These are phyloP conservation scores for Tachina fera DNA, from an alignment of 2,888 invertebrate genomes.

Conservation along the genomic window DNA sequence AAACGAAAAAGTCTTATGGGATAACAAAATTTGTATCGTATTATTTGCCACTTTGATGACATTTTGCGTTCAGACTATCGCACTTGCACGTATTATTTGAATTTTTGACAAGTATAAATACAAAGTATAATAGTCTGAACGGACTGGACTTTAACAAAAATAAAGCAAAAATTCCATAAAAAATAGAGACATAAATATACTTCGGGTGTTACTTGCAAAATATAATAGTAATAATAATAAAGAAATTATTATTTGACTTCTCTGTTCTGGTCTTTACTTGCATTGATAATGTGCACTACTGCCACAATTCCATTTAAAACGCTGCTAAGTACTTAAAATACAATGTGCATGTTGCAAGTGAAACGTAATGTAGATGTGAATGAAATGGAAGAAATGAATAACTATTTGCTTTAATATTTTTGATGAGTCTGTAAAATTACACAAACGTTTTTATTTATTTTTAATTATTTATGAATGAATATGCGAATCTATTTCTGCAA, in stretches of 20 bases:
- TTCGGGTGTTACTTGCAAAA: no score
- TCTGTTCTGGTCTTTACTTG: constrained; percentile 3
- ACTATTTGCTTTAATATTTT: constrained; percentile 18
- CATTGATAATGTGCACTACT: constrained; percentile 16
- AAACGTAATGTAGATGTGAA: constrained; percentile 41
- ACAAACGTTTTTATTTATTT: constrained; percentile 21
- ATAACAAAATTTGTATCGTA: no score
- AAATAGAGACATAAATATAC: no score
- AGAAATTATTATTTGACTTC: background rate
- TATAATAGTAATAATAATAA: background rate
- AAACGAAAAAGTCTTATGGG: no score
- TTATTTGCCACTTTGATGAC: no score
- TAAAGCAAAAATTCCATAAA: no score
- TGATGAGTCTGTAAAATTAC: constrained; percentile 48
- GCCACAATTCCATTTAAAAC: constrained; percentile 52
- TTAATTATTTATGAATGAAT: constrained; percentile 41
- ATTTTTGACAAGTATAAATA: no score
- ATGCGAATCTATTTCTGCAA: background rate
- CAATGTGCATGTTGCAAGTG: constrained; percentile 14
- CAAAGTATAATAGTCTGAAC: no score
- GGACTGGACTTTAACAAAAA: no score
- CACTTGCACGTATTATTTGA: no score
- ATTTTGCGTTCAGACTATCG: no score
- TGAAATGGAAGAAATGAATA: constrained; percentile 7
- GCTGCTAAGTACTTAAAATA: constrained; percentile 46